Percentiles rank a stretch among this genome's conserved stretches.
These are phyloP conservation scores for Anisognathus igniventris DNA, from an alignment of 2,797 vertebrate species.

Conservation along the genomic window DNA sequence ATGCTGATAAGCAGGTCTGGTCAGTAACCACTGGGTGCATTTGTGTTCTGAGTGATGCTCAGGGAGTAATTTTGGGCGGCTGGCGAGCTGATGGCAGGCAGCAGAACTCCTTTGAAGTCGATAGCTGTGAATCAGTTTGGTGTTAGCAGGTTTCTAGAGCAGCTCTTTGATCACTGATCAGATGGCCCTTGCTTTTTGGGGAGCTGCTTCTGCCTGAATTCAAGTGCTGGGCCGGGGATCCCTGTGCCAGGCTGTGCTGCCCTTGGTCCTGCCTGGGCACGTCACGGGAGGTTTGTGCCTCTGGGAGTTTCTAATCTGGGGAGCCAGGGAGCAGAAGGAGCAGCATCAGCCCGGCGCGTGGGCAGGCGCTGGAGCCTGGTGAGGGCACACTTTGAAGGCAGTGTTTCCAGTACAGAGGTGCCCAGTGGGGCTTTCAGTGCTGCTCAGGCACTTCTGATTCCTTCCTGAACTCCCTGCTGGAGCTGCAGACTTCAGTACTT, in stretches of 20 bases:
- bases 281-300: background rate
- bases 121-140: slow-evolving; percentile 15
- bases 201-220: background rate
- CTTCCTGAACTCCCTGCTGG: background rate
- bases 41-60: background rate
- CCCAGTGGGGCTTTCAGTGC: background rate
- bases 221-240: rapidly evolving
- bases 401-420: background rate
- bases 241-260: background rate
- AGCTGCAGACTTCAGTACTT: background rate
- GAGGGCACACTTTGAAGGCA: background rate
- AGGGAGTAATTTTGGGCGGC: background rate
- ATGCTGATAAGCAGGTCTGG: background rate
- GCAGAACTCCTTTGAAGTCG: background rate
- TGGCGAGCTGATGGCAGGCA: background rate
- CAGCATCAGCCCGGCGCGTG: background rate
- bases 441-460: background rate
- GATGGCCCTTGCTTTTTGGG: background rate
- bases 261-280: background rate
- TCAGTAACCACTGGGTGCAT: background rate
- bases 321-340: background rate
- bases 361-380: background rate
- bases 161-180: background rate
- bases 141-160: background rate
- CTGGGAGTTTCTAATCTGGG: background rate